Conservation (phyloP, 1,140 invertebrate genomes). For the Mamestra configurata region DNA sequence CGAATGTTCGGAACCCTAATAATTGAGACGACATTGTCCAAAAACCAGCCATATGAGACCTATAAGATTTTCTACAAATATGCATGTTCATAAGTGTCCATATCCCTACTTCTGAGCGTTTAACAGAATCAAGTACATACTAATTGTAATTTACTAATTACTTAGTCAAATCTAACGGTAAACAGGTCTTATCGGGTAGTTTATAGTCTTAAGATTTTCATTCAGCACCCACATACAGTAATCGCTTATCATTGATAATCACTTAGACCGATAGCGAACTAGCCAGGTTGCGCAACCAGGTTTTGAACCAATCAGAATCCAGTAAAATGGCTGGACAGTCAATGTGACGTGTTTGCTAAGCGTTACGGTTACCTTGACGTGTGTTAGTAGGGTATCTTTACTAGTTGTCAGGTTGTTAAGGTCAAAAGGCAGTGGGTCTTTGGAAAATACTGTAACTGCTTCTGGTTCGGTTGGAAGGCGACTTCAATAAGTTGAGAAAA, state of each 20-base stretch:
- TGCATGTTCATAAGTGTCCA: too few species aligned
- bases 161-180: neutral
- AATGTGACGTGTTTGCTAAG: neutral
- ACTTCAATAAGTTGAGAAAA: too few species aligned
- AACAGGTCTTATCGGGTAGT: slow-evolving; percentile 25
- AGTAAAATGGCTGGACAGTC: neutral
- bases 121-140: slow-evolving; percentile 19
- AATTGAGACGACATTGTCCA: too few species aligned
- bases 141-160: slow-evolving; percentile 26
- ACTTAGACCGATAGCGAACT: slow-evolving; percentile 3
- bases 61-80: too few species aligned
- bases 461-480: too few species aligned
- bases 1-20: too few species aligned
- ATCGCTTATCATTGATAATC: slow-evolving; percentile 20
- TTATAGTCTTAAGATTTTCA: slow-evolving; percentile 17
- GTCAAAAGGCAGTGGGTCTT: neutral
- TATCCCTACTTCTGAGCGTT: too few species aligned
- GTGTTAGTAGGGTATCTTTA: neutral
- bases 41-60: too few species aligned
- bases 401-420: neutral
- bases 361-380: neutral
- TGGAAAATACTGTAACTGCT: neutral
- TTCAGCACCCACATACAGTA: slow-evolving; percentile 14
- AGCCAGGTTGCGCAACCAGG: neutral
- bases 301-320: slow-evolving; percentile 1